Base-by-base conservation (phyloP, 2,888 invertebrate genomes). In the Hyalella azteca region DNA sequence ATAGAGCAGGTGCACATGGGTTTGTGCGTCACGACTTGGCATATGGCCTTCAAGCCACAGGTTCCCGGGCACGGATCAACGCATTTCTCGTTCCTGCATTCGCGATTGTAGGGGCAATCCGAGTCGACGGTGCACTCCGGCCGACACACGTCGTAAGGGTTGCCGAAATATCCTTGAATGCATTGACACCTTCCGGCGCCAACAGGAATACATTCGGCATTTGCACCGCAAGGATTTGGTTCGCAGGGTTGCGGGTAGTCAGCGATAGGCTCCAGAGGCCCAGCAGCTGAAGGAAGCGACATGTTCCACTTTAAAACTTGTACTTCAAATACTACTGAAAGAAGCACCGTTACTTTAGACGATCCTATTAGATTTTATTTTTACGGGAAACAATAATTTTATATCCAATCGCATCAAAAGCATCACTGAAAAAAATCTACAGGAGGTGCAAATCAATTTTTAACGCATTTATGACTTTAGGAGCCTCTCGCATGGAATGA, bases 41-140 rank as follows among this genome's bases (percentile, higher is more conserved):
- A 95, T 79, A 91, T 87, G 0, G 94, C 93, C 86, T 92, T 91
- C 84, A 89, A 88, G 22, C 93, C 94, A 87, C 95, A 95, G 78
- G 94, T 90, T 79, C 95, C 94, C 82, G 92, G 92, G 86, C 95
- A 96, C 9, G 95, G 95, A 89, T 95, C 93, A 86, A 94, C 90
- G 85, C 95, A 95, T 87, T 95, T 93, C 86, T 94, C 93, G 80
- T 94, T 93, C 73, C 95, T 90, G 87, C 95, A 95, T 48, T 94
- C 92, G 82, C 82, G 85, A 87, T 93, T 92, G 26, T 79, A 78
- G 19, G 80, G 73, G 73, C 85, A 85, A 66, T 85, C 84, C 22
- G 83, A 80, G 54, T 85, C 81, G 29, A 81, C 59, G 45, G 78
- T 73, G 39, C 85, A 84, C 89, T 95, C 94, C 36, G 94, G 93